These are phyloP conservation scores for Atlantisia rogersi DNA, from an alignment of 2,113 vertebrate genomes.

Conservation along the genomic window DNA sequence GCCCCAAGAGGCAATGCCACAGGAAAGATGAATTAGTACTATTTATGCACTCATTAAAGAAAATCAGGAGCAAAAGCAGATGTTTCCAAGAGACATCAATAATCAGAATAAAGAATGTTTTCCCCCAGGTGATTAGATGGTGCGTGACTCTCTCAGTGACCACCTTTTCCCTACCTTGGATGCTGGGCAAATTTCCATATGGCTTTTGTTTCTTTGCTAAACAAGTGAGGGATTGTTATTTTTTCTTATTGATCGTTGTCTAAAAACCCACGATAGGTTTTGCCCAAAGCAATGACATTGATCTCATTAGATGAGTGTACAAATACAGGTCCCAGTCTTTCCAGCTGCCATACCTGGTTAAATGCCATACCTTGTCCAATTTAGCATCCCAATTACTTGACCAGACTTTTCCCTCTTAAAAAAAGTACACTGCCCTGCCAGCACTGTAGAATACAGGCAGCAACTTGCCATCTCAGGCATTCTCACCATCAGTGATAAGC, in stretches of 20 bases:
- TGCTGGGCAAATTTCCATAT: neutral
- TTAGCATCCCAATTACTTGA: neutral
- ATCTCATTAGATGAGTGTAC: neutral
- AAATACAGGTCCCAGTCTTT: neutral
- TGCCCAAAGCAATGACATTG: neutral
- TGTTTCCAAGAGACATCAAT: neutral
- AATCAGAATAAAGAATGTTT: neutral
- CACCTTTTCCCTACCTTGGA: neutral
- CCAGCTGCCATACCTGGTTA: neutral
- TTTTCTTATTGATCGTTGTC: neutral
- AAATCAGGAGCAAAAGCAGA: neutral
- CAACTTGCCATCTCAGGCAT: neutral
- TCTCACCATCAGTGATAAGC: neutral
- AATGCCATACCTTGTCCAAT: neutral
- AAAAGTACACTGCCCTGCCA: neutral
- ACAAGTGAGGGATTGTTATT: neutral
- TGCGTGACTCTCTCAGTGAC: neutral
- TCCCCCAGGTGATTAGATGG: neutral
- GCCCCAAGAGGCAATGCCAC: neutral
- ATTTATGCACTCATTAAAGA: conserved; percentile 5
- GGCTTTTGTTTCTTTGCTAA: neutral
- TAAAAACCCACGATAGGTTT: neutral
- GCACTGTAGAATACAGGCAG: neutral
- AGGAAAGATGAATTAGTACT: neutral
- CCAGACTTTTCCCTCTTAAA: neutral